Conservation (phyloP, 1,140 invertebrate species). For the Procambarus virginalis region DNA sequence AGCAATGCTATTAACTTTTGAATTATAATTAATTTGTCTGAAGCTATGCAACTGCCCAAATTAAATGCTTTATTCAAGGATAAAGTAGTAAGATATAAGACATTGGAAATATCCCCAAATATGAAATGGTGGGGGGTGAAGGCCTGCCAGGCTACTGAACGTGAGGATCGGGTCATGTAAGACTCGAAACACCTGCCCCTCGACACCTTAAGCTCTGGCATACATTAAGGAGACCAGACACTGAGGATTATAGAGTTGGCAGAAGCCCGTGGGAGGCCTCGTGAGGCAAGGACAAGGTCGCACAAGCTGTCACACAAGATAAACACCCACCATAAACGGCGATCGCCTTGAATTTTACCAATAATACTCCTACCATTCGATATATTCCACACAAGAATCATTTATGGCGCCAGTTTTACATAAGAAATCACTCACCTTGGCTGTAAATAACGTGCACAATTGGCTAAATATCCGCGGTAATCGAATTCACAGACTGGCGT, state of each 20-base stretch:
- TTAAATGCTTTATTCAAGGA: too few relatives aligned
- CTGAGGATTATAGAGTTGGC: too few relatives aligned
- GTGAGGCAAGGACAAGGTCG: neutral
- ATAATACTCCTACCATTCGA: neutral
- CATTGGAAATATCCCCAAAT: too few relatives aligned
- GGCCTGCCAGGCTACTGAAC: neutral
- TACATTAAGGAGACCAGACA: neutral
- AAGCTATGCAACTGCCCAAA: too few relatives aligned
- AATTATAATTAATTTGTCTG: too few relatives aligned
- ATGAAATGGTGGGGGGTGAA: neutral
- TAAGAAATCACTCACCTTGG: conserved; percentile 10
- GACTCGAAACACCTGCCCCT: neutral
- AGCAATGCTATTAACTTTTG: too few relatives aligned
- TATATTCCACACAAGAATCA: neutral
- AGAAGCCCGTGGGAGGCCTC: too few relatives aligned
- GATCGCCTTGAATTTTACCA: neutral
- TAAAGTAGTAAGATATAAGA: too few relatives aligned
- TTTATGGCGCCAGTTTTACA: conserved; percentile 5
- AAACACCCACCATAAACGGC: neutral
- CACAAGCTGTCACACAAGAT: conserved; percentile 2
- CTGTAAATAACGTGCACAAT: conserved; percentile 10
- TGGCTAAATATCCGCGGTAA: conserved; percentile 14
- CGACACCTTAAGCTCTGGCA: neutral
- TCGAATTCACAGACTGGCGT: neutral
- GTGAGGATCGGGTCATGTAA: neutral